Percentiles rank a stretch among this genome's conserved stretches.
Conservation (phyloP, 2,797 vertebrate genomes). For the Enteromius paludinosus region DNA sequence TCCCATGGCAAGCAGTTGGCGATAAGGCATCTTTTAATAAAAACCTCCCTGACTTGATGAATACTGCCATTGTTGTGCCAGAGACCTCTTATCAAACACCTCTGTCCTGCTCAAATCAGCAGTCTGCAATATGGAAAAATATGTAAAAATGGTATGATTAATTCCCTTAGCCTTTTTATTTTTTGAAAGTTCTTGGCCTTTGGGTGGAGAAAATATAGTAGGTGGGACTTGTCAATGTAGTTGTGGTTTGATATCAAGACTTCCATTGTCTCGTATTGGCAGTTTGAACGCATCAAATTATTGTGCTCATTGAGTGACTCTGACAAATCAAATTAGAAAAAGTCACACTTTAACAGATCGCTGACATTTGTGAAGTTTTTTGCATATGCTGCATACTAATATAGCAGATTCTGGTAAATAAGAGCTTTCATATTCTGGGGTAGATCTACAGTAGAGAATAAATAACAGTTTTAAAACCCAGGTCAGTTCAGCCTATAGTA, state of each 20-base stretch:
- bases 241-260: constrained; percentile 46
- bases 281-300: constrained; percentile 13
- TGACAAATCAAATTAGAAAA: constrained; percentile 12
- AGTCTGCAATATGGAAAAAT: constrained; percentile 80
- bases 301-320: constrained; percentile 6
- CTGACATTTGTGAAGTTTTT: neutral
- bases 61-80: constrained; percentile 77
- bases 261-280: neutral
- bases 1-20: constrained; percentile 62
- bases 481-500: neutral
- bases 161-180: constrained; percentile 58
- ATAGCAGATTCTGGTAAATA: neutral
- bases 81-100: constrained; percentile 76
- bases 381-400: neutral
- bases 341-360: neutral
- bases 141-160: constrained; percentile 81
- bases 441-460: neutral
- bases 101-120: constrained; percentile 73
- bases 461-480: neutral
- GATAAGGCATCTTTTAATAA: constrained; percentile 78
- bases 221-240: constrained; percentile 28
- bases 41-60: constrained; percentile 77
- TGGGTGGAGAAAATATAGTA: constrained; percentile 57
- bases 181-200: constrained; percentile 57
- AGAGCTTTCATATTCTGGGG: neutral